These are phyloP conservation scores for Potorous gilbertii DNA, from an alignment of 2,797 vertebrate genomes.

Conservation along the genomic window DNA sequence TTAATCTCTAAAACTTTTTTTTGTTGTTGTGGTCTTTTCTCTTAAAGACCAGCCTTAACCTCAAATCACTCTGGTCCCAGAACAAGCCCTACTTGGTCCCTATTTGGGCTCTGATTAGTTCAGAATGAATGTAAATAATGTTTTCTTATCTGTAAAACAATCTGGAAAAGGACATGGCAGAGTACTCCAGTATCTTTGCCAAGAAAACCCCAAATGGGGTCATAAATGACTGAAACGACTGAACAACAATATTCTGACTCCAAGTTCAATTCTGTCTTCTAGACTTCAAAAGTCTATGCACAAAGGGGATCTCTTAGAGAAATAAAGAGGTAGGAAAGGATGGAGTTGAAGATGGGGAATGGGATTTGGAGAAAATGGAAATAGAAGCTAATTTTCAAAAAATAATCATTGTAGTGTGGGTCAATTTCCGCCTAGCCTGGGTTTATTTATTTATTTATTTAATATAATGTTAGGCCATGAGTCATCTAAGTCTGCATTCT, in stretches of 20 bases:
- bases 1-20: no score
- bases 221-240: neutral
- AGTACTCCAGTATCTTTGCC: neutral
- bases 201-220: neutral
- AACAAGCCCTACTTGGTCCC: no score
- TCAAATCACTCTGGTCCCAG: no score
- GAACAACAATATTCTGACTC: neutral
- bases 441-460: neutral
- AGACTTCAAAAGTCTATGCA: neutral
- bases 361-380: no score
- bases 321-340: neutral
- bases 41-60: no score
- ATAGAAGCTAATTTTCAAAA: neutral
- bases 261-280: neutral
- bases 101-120: no score
- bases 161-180: neutral
- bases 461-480: neutral
- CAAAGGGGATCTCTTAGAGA: neutral
- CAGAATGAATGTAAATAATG: no score
- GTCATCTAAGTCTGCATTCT: neutral
- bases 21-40: no score
- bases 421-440: neutral
- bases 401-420: neutral
- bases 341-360: neutral
- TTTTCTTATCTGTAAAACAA: neutral